phyloP scores from a whole-genome alignment of 1,140 invertebrate species.

The Drosophila elegans region DNA sequence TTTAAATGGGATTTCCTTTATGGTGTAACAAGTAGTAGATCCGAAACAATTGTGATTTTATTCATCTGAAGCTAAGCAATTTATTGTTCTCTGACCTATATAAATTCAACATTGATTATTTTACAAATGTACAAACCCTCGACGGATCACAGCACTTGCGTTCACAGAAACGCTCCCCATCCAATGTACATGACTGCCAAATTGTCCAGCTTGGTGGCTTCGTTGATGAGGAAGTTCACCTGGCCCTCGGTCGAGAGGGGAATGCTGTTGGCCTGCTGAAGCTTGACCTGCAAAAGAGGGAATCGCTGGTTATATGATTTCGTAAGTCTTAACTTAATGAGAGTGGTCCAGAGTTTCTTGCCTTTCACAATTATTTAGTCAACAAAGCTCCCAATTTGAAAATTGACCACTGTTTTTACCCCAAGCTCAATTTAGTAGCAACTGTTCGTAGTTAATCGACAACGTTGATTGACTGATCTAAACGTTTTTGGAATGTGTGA shows the following conservation, averaged over 20 bases:
- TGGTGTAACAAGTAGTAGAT: too few relatives aligned
- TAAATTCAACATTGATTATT: background rate
- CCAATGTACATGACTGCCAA: conserved; percentile 98
- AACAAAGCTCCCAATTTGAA: too few relatives aligned
- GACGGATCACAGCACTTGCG: background rate
- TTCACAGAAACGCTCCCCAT: conserved; percentile 89
- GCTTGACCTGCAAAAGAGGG: conserved; percentile 85
- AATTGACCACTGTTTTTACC: too few relatives aligned
- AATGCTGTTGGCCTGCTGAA: conserved; percentile 86
- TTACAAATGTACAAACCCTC: background rate
- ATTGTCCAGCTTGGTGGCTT: conserved; percentile 95
- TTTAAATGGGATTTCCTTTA: too few relatives aligned
- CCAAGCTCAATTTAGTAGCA: too few relatives aligned
- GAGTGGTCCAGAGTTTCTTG: too few relatives aligned
- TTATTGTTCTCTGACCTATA: background rate
- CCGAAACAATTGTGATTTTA: too few relatives aligned
- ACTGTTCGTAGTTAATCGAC: too few relatives aligned
- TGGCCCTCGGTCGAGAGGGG: conserved; percentile 96
- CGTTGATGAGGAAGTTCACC: conserved; percentile 94
- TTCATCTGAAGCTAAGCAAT: background rate
- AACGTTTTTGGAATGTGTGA: too few relatives aligned
- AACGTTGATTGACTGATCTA: too few relatives aligned
- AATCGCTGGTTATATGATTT: background rate
- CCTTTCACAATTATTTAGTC: too few relatives aligned
- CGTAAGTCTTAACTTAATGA: too few relatives aligned